Base-by-base conservation (phyloP, 2,888 invertebrate species). In the Cepaea hortensis region DNA sequence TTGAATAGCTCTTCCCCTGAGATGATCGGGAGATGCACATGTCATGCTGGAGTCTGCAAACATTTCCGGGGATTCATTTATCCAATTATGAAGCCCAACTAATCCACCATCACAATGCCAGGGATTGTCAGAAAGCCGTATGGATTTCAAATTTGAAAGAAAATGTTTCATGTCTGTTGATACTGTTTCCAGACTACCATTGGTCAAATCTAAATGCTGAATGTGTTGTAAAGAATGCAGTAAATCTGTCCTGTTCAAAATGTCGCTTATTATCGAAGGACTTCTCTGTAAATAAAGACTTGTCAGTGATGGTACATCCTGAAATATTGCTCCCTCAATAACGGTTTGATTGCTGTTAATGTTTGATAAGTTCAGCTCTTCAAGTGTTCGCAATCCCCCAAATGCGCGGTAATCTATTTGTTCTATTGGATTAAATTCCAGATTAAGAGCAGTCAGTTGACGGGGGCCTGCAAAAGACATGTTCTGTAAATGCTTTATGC, bases 41-140 rank as follows among this genome's bases (percentile, higher is more conserved):
- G 80, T 77, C 2, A 91, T 88, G 18, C 11, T 46, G 6, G 88
- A 85, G 20, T 89, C 84, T 11, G 70, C 48, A 77, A 93, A 91
- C 48, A 89, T 84, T 5, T 87, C 73, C 35, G 87, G 87, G 50
- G 90, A 84, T 9, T 86, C 85, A 46, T 81, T 85, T 62, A 92
- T 89, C 91, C 91, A 91, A 68, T 90, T 96, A 9, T 96, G 96
- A 0, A 98, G 95, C 97, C 97, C 97, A 65, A 97, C 95, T 0
- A 98, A 94, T 61, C 96, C 96, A 92, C 97, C 97, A 93, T 97
- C 97, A 92, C 98, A 98, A 87, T 96, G 96, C 92, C 98, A 95
- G 7, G 97, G 97, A 94, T 98, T 98, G 81, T 96, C 96, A 46
- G 97, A 96, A 90, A 98, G 95, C 93, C 97, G 80, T 3, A 93